Percentiles rank a stretch among this genome's conserved stretches.
Conservation (phyloP, 1,140 invertebrate genomes). For the Himalopsyche phryganea region DNA sequence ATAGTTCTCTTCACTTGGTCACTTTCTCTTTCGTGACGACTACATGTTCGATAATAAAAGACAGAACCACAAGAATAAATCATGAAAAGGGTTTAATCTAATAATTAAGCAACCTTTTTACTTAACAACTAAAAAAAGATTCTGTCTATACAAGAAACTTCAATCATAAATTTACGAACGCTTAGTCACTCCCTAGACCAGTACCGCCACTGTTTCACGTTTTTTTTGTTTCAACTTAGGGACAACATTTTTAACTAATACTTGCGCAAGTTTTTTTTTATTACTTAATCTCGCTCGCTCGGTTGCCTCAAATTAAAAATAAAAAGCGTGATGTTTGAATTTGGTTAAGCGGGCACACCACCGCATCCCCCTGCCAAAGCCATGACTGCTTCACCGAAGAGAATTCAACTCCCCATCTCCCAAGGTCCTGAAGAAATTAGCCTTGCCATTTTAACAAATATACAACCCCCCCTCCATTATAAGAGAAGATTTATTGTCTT, state of each 20-base stretch:
- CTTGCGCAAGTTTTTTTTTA: constrained; percentile 29
- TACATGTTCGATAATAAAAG: too few species aligned
- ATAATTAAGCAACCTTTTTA: too few species aligned
- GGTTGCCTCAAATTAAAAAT: constrained; percentile 33
- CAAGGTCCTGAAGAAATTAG: constrained; percentile 35
- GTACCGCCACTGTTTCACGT: not conserved
- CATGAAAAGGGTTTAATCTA: too few species aligned
- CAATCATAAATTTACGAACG: not conserved
- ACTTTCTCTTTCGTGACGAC: too few species aligned
- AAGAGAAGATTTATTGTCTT: constrained; percentile 30
- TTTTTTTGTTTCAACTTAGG: constrained; percentile 20
- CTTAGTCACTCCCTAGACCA: not conserved
- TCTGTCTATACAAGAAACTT: too few species aligned
- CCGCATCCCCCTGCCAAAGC: too few species aligned
- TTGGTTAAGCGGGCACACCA: constrained; percentile 11
- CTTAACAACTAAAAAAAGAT: too few species aligned
- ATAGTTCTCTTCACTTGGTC: too few species aligned
- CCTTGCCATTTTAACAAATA: constrained; percentile 32
- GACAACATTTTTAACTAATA: constrained; percentile 23
- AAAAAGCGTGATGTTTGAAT: constrained; percentile 32
- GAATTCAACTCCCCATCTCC: not conserved
- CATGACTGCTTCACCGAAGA: not conserved
- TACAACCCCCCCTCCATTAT: constrained; percentile 28
- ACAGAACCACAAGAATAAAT: too few species aligned
- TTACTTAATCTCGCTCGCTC: constrained; percentile 32